Conservation (phyloP, 2,113 vertebrate species). For the Zingel zingel region DNA sequence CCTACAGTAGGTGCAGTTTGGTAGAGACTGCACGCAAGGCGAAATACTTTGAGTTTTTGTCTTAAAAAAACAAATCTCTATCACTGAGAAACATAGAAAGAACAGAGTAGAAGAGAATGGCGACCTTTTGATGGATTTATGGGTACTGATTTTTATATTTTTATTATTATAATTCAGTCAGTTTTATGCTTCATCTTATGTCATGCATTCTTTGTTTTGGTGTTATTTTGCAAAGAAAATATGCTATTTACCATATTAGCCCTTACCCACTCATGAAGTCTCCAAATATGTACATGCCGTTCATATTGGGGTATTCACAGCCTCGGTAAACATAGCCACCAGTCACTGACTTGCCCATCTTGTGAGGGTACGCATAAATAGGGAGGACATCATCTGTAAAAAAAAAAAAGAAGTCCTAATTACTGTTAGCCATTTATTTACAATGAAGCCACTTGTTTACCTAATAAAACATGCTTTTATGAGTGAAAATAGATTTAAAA, state of each 20-base stretch:
- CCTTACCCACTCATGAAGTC: constrained; percentile 99
- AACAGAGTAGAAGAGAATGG: too few species aligned
- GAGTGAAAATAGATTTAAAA: not conserved
- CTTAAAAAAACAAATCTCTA: too few species aligned
- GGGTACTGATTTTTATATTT: too few species aligned
- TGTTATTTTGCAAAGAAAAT: not conserved
- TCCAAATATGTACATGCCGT: constrained; percentile 97
- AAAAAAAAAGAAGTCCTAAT: not conserved
- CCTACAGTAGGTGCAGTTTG: too few species aligned
- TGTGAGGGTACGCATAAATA: constrained; percentile 95
- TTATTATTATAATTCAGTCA: too few species aligned
- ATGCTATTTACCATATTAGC: not conserved
- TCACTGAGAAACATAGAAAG: too few species aligned
- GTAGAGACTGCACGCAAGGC: too few species aligned
- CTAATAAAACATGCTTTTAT: not conserved
- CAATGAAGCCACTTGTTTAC: not conserved
- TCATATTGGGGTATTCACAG: constrained; percentile 95
- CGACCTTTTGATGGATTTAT: too few species aligned
- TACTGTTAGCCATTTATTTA: not conserved
- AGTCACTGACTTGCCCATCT: constrained; percentile 94
- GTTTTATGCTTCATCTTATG: too few species aligned
- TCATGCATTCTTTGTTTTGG: not conserved
- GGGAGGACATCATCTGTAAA: constrained; percentile 92
- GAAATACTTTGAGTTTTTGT: too few species aligned
- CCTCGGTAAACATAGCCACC: constrained; percentile 96